A percentile compares a stretch with the other conserved stretches of the same genome.
Evolutionary conservation across 2,113 vertebrate genomes (phyloP).

Genomic region (Pimephales promelas): DNA sequence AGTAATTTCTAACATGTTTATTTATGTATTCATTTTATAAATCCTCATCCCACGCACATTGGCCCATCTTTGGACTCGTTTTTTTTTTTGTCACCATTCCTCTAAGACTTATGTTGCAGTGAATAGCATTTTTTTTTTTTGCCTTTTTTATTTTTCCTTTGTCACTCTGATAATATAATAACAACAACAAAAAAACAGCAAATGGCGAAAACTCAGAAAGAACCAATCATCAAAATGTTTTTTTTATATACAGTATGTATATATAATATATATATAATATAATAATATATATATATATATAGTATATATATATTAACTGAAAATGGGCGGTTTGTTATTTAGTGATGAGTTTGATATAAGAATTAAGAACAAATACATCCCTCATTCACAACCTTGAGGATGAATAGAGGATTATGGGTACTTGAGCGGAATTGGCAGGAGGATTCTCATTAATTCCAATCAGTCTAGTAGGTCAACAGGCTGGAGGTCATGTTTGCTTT

Average conservation of each 20-base stretch:
- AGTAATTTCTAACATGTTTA: constrained; percentile 29
- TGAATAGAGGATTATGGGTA: constrained; percentile 30
- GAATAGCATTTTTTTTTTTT: neutral
- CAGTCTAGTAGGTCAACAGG: constrained; percentile 56
- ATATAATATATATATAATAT: no score
- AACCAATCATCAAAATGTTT: neutral
- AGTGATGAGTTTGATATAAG: constrained; percentile 7
- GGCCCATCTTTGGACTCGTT: constrained; percentile 12
- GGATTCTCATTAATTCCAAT: constrained; percentile 60
- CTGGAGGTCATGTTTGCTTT: constrained; percentile 58
- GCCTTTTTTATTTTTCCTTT: neutral
- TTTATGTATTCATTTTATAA: constrained; percentile 5
- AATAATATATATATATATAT: no score
- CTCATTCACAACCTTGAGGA: constrained; percentile 19
- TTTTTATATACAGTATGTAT: no score
- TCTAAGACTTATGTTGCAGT: neutral
- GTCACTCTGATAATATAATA: neutral
- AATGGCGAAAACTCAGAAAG: neutral
- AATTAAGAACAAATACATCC: neutral
- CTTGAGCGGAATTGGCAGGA: constrained; percentile 48
- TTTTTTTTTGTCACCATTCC: neutral
- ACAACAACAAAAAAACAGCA: neutral
- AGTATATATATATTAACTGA: no score
- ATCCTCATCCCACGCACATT: constrained; percentile 16
- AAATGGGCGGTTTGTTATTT: neutral